A percentile compares a stretch with the other conserved stretches of the same genome.
phyloP scores from a whole-genome alignment of 2,113 vertebrate species.

The Eonycteris spelaea region DNA sequence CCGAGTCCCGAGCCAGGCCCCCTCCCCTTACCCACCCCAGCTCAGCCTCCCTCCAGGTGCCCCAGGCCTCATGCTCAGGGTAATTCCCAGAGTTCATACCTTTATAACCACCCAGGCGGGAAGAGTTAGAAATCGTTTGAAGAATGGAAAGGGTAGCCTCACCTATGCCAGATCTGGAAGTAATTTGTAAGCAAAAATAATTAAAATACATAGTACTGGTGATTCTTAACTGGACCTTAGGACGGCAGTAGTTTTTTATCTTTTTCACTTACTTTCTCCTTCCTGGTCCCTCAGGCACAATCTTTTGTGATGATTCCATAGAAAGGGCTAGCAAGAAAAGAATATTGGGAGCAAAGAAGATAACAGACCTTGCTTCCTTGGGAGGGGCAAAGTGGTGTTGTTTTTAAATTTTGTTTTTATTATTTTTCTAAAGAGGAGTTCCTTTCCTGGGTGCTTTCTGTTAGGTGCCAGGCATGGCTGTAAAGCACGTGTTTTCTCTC shows the following conservation, averaged over 20 bases:
- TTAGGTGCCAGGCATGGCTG: not conserved
- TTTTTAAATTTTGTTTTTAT: not conserved
- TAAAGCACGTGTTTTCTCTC: not conserved
- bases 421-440: not conserved
- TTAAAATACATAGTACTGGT: not conserved
- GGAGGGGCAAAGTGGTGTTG: not conserved
- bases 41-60: too few species aligned
- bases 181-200: not conserved
- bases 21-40: not conserved
- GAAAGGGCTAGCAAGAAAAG: not conserved
- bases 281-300: not conserved
- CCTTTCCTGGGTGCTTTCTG: not conserved
- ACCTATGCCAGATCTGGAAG: not conserved
- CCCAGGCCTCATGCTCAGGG: not conserved
- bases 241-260: not conserved
- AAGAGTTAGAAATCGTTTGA: not conserved
- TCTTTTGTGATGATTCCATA: not conserved
- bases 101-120: not conserved
- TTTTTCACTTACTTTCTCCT: not conserved
- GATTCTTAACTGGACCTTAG: not conserved
- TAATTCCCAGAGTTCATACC: not conserved
- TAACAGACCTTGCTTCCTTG: not conserved
- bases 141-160: not conserved
- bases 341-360: not conserved
- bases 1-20: not conserved